Base-by-base conservation (phyloP, 2,797 vertebrate genomes). In the Molothrus aeneus region DNA sequence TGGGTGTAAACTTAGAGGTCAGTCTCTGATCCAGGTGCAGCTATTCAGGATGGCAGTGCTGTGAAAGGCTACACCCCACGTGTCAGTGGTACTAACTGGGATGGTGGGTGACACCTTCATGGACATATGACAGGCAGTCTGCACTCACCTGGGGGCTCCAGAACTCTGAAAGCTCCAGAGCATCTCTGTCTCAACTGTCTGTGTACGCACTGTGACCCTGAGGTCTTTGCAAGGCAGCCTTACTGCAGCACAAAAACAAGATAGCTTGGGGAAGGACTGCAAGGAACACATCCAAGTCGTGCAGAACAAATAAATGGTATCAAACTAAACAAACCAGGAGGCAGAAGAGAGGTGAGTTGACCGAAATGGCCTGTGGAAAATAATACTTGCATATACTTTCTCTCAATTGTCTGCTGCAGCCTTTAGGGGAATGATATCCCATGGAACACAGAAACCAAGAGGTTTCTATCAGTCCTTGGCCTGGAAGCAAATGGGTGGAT, bases 191-290 rank as follows among this genome's bases (percentile, higher is more conserved):
- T 28, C 11, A 1, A 5, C 31, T 43, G 7, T 22, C 24, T 72
- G 38, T 1, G 0, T 13, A 9, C 2, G 13, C 3, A 2, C 32
- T 31, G 43, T n/a, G 43, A 71, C 29, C 10, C 36, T 19, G 32
- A 60, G 14, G 16, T 69, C 50, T 53, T 72, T 47, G 12, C 36
- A 77, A 73, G 57, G 48, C 66, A 68, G 43, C 9, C 31, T 66
- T 66, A 4, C 38, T 4, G 9, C 36, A 71, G 38, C 40, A 43
- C 19, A 20, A 43, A 86, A 59, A 1, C 51, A 77, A 26, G 34
- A 29, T 2, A 28, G 6, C 18, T 36, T 86, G 59, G 48, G 57
- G 29, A 57, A 86, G 40, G 43, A 63, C 36, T 63, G 22, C 31
- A 29, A 0, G 0, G 2, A 86, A 25, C 47, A 61, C 38, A 43